Base-by-base conservation (phyloP, 1,140 invertebrate species). In the Physella acuta region DNA sequence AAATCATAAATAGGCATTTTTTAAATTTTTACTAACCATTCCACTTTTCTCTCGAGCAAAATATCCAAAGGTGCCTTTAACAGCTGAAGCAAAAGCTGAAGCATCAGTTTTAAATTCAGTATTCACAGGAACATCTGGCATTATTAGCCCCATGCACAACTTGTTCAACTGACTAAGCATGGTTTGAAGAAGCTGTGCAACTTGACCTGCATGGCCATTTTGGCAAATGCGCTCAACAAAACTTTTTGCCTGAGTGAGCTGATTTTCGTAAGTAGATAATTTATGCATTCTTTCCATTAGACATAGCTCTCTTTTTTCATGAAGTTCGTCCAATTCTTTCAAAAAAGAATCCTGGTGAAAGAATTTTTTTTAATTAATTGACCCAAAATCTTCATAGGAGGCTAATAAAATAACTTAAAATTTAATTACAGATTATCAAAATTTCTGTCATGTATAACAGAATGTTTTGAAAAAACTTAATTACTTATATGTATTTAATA, bases 241-340 rank as follows among this genome's bases (percentile, higher is more conserved):
- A 16, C 59, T 34, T 60, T 68, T 68, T 24, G 92, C 93, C 81
- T 93, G 90, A 78, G 94, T 91, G 69, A 95, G 91, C 76, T 90
- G 91, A 71, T 91, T 92, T 71, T 91, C 89, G 3, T 89, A 90
- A 81, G 92, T 92, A 79, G 93, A 90, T 58, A 94, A 87, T 71
- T 86, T 88, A 71, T 94, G 90, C 79, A 92, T 91, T 39, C 91
- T 86, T 76, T 94, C 93, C 92, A 94, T 94, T 28, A 94, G 90
- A 82, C 91, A 90, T 3, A 95, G 85, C 84, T 95, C 93, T 73
- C 92, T 89, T 77, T 92, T 89, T 34, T 91, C 92, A 81, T 96
- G 94, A 59, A 94, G 83, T 73, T 89, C 88, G 74, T 92, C 91
- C 24, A 96, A 87, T 79, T 94, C 90, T 70, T 90, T 87, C 2